A percentile compares a stretch with the other conserved stretches of the same genome.
These are phyloP conservation scores for Tauraco erythrolophus DNA, from an alignment of 2,113 vertebrate genomes.

Conservation along the genomic window DNA sequence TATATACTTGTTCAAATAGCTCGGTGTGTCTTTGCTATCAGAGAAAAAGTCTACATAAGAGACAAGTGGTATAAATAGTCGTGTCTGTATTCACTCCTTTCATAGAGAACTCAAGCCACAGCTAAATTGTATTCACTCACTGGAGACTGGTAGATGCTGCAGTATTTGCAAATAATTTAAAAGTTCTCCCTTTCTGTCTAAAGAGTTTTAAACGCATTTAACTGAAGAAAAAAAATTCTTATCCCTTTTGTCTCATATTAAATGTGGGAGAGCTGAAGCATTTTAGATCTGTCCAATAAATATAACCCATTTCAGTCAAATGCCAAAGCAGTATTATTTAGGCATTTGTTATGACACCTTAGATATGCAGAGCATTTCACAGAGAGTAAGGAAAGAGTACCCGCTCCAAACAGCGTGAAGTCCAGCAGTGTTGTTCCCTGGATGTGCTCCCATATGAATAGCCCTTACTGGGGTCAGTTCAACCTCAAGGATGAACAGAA, in stretches of 20 bases:
- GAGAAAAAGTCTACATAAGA: background rate
- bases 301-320: background rate
- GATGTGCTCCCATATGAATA: background rate
- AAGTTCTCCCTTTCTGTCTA: background rate
- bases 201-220: background rate
- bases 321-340: background rate
- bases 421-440: background rate
- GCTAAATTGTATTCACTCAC: background rate
- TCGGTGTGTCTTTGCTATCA: rapidly evolving
- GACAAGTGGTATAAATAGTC: background rate
- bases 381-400: background rate
- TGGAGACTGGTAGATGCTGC: background rate
- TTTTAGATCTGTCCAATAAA: background rate
- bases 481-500: background rate
- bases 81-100: background rate
- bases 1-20: background rate
- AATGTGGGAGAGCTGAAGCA: background rate
- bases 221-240: background rate
- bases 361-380: background rate
- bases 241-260: background rate
- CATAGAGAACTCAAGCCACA: background rate
- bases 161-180: background rate
- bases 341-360: background rate
- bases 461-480: background rate
- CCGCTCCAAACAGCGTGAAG: background rate